Evolutionary conservation across 2,113 vertebrate species (phyloP).

Genomic region (Microtus montanus): DNA sequence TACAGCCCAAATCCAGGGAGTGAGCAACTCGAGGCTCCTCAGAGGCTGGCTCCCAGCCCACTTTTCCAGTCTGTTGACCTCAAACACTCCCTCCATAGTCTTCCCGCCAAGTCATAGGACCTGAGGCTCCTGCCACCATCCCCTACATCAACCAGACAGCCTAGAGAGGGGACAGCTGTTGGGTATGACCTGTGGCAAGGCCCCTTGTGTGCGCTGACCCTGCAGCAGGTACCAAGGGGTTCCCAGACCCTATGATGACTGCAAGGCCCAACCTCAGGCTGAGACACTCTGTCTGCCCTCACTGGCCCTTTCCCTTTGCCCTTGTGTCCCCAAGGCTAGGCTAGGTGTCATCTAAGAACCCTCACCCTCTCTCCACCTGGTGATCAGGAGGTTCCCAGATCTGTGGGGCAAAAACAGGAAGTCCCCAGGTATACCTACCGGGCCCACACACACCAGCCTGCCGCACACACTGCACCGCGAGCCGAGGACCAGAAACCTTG

Average conservation of each 20-base stretch:
- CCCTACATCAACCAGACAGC: neutral
- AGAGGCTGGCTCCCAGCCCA: too few species aligned
- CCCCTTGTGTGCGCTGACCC: neutral
- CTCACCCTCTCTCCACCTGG: neutral
- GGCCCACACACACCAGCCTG: conserved; percentile 87
- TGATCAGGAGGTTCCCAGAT: neutral
- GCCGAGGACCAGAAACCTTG: conserved; percentile 90
- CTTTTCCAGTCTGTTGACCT: neutral
- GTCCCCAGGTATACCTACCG: conserved; percentile 82
- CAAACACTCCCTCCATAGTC: neutral
- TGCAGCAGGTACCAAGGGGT: neutral
- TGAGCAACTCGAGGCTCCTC: neutral
- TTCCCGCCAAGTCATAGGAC: neutral
- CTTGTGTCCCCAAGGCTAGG: neutral
- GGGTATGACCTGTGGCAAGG: neutral
- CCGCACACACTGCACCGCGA: conserved; percentile 89
- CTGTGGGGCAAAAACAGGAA: accelerated
- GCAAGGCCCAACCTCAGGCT: neutral
- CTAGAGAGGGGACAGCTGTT: neutral
- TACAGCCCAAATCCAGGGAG: neutral
- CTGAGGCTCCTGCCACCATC: neutral
- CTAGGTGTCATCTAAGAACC: neutral
- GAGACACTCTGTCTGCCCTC: neutral
- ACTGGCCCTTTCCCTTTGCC: neutral
- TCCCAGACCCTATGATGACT: neutral